Evolutionary conservation across 2,888 invertebrate species (phyloP), one percentile per base, ranked within the genome.

Genomic region (Yponomeuta sedellus): DNA sequence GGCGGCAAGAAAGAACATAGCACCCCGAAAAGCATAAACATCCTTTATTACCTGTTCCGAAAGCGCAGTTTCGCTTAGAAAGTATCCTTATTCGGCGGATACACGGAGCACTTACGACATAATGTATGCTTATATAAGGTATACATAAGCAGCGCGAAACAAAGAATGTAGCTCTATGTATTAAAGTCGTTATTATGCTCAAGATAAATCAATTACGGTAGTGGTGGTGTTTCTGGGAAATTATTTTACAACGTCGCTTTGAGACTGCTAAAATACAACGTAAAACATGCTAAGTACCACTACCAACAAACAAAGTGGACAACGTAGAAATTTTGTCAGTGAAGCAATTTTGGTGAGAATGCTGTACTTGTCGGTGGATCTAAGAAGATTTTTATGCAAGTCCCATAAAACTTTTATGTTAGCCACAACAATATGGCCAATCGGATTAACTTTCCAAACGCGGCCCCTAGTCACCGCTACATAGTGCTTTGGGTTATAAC

Each of bases 401-500:
- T 58, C 58, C 6, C 25, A 59, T 59, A 64, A 11, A 52, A 52
- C 52, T 64, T 52, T 58, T 56, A 65, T 59, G 61, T 25, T 40
- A 19, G 68, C 66, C 5, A 52, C 65, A 64, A 62, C 64, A 71
- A 71, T 69, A 71, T 66, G 67, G 67, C 63, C 67, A 72, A 72
- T 71, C 70, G 69, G 70, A 72, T 70, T 71, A 67, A 66, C 68
- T 68, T 68, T 68, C 67, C 65, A 65, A 67, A 65, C 68, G 65
- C 66, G 66, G 25, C 6, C 66, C 67, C 65, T 67, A 70, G 65
- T 64, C 59, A n/a, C 25, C 44, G 19, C 67, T 61, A 66, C 61
- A 67, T 71, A 75, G 74, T 77, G 75, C 74, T 68, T 75, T 78
- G 73, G 72, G 74, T 75, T 73, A 77, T 82, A 80, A 80, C 75